Evolutionary conservation across 2,888 invertebrate species (phyloP), one percentile per base, ranked within the genome.

Genomic region (Amiota mariae): DNA sequence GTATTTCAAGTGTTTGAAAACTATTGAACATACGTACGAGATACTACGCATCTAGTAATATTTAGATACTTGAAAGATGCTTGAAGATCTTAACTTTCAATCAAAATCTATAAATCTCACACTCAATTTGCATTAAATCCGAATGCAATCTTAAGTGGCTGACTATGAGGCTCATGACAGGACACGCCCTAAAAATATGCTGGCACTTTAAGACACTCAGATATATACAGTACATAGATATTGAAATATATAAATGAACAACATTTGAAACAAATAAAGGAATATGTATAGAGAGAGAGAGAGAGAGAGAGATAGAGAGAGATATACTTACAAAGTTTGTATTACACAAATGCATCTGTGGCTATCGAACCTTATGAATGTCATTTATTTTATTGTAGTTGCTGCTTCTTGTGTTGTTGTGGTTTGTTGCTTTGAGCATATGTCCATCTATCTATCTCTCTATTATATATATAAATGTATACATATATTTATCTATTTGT

Each of bases 81-180:
- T 57, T 57, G 47, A 48, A 66, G 66, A 48, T 36, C 36, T 66
- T 66, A 66, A 66, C 15, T 66, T 66, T 66, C 66, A 66, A 66
- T 66, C 66, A 48, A 66, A 66, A 66, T 66, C 66, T 66, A 66
- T 48, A 80, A 81, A 84, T 82, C 83, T 83, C 83, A 84, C 83
- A 83, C 83, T 82, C 83, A 82, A 83, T 83, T 83, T 84, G 83
- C 84, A 83, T 83, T 81, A 84, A 83, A 82, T 82, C 81, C 79
- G 78, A 49, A 82, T 80, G 82, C 79, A 82, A 83, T 84, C 84
- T 83, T 83, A 83, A 83, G 83, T 84, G 82, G 83, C 81, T 82
- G 82, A 82, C 82, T 81, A 82, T 81, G 81, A 79, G 47, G 59
- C 11, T 59, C 59, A 59, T 59, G 59, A 18, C 59, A 59, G 20